These are phyloP conservation scores for Amblyteles armatorius DNA, from an alignment of 2,888 invertebrate species.

Conservation along the genomic window DNA sequence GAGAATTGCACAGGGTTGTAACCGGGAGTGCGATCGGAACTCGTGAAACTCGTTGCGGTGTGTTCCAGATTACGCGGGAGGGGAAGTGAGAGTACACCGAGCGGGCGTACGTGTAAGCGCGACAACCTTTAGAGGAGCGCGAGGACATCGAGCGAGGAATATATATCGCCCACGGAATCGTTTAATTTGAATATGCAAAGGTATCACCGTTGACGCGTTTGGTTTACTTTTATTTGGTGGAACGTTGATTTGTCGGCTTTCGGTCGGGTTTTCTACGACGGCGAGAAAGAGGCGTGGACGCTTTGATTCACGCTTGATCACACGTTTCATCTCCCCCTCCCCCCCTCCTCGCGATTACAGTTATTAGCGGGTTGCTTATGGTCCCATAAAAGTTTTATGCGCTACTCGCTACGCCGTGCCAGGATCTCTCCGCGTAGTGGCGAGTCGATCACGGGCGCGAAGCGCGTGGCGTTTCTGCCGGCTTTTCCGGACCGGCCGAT, in stretches of 20 bases:
- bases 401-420: neutral
- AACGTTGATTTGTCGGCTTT: slow-evolving; percentile 1
- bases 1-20: slow-evolving; percentile 58
- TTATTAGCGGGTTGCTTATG: slow-evolving; percentile 63
- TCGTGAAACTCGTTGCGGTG: slow-evolving; percentile 47
- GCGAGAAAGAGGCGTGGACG: slow-evolving; percentile 50
- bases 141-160: slow-evolving; percentile 50
- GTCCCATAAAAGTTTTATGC: slow-evolving; percentile 60
- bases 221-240: slow-evolving; percentile 43
- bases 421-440: neutral
- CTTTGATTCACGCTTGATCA: slow-evolving; percentile 55
- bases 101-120: slow-evolving; percentile 2
- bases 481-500: neutral
- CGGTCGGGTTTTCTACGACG: neutral
- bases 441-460: neutral
- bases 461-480: neutral
- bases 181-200: slow-evolving; percentile 50
- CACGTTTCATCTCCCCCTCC: slow-evolving; percentile 41
- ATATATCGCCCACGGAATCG: slow-evolving; percentile 52
- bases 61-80: slow-evolving; percentile 51
- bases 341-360: slow-evolving; percentile 49
- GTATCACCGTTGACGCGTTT: slow-evolving; percentile 16
- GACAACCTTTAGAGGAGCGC: slow-evolving; percentile 65
- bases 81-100: neutral
- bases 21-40: slow-evolving; percentile 54